phyloP scores from a whole-genome alignment of 2,888 invertebrate species.

The Aspidiotus rigidus region DNA sequence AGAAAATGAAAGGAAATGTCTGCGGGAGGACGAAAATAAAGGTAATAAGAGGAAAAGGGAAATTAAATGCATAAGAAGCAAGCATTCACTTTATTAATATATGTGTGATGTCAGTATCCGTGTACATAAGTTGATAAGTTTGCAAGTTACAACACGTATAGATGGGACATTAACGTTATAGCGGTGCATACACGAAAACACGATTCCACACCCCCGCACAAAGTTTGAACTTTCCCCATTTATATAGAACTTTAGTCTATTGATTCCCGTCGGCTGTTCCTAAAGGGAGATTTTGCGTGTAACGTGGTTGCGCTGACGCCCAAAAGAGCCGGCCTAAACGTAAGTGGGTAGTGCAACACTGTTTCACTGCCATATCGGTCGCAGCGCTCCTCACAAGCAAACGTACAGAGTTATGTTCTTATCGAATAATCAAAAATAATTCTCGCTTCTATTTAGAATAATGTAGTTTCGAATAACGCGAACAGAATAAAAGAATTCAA shows the following conservation, averaged over 20 bases:
- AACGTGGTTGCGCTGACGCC: constrained; percentile 25
- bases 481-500: too few species aligned
- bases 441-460: too few species aligned
- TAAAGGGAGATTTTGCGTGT: constrained; percentile 20
- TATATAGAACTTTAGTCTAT: constrained; percentile 30
- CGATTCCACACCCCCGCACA: constrained; percentile 27
- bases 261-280: constrained; percentile 32
- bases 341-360: constrained; percentile 20
- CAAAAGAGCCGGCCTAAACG: constrained; percentile 9
- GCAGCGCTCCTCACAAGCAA: constrained; percentile 8
- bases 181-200: constrained; percentile 10
- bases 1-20: too few species aligned
- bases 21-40: too few species aligned
- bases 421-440: too few species aligned
- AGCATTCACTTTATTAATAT: too few species aligned
- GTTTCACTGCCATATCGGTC: constrained; percentile 6
- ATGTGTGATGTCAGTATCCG: too few species aligned
- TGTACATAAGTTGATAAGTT: not conserved
- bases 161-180: not conserved
- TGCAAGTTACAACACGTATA: not conserved
- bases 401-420: not conserved
- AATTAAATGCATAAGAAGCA: too few species aligned
- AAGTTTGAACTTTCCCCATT: constrained; percentile 28
- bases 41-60: too few species aligned
- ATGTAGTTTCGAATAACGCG: too few species aligned